Evolutionary conservation across 2,888 invertebrate genomes (phyloP), one percentile per base, ranked within the genome.

Genomic region (Elysia crispata): DNA sequence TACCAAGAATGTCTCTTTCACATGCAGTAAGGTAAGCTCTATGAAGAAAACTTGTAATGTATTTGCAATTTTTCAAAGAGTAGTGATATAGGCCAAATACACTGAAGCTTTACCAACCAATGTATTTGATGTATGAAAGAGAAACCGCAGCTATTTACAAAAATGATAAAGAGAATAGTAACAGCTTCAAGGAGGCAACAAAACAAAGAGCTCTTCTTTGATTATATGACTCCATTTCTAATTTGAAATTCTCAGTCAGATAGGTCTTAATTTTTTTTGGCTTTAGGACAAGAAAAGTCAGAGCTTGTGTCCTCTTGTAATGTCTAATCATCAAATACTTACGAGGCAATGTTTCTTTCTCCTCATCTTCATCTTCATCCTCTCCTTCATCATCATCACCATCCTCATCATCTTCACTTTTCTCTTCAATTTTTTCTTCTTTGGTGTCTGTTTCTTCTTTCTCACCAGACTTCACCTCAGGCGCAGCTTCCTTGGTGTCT

Each of bases 331-430:
- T n/a, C n/a, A n/a, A n/a, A 28, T 50, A 81, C 80, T 79, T 84
- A 88, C 88, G 82, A 76, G 85, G 84, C 25, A 83, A 84, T 83
- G 86, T 86, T 80, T 86, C 84, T 6, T 11, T 41, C 41, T 83
- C 85, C 20, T 85, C 84, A 13, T 84, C 82, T 5, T 84, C 84
- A 30, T 84, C 83, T 20, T 85, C 82, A 1, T 83, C 82, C n/a
- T 84, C 84, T n/a, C 50, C 76, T 0, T 79, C 73, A 1, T 33
- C 60, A 1, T 33, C 75, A 3, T 67, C 64, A 20, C 74, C 67
- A 18, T 66, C 66, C 6, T 73, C 33, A 23, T 62, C 57, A 6
- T 67, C 60, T 1, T 76, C 69, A 31, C 60, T 69, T 25, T 79
- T 70, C 28, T 83, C 76, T 60, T 77, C 62, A 70, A 79, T 79